Percentiles rank a stretch among this genome's conserved stretches.
phyloP scores from a whole-genome alignment of 2,113 vertebrate genomes.

The Perccottus glenii region DNA sequence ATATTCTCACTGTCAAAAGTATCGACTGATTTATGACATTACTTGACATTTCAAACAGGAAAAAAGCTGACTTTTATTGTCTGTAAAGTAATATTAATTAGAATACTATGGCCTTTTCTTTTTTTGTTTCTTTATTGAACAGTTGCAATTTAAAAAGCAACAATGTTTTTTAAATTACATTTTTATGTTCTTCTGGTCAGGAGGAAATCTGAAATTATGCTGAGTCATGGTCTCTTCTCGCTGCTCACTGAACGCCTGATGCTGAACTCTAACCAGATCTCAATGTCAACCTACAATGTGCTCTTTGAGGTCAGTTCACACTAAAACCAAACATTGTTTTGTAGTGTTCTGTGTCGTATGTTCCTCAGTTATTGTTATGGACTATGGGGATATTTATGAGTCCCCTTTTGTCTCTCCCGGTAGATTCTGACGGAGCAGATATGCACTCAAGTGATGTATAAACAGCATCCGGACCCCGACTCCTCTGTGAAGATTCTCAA shows the following conservation, averaged over 20 bases:
- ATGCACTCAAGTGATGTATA: constrained; percentile 97
- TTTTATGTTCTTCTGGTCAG: constrained; percentile 69
- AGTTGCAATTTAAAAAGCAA: background rate
- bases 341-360: constrained; percentile 18
- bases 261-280: constrained; percentile 90
- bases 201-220: constrained; percentile 97
- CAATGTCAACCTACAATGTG: constrained; percentile 96
- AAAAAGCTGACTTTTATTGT: background rate
- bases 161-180: constrained; percentile 18
- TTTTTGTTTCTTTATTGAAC: too few relatives aligned
- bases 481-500: constrained; percentile 97
- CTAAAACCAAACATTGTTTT: constrained; percentile 17
- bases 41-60: constrained; percentile 9
- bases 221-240: constrained; percentile 93
- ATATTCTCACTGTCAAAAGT: constrained; percentile 43
- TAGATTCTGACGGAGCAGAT: constrained; percentile 97
- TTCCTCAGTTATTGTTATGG: constrained; percentile 44
- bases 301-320: constrained; percentile 90
- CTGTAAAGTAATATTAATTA: too few relatives aligned
- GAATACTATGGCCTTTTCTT: background rate
- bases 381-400: constrained; percentile 51
- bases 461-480: constrained; percentile 97
- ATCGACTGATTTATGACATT: constrained; percentile 31
- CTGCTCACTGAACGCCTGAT: constrained; percentile 92
- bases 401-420: constrained; percentile 41